Base-by-base conservation (phyloP, 2,113 vertebrate species). In the Thomomys bottae region DNA sequence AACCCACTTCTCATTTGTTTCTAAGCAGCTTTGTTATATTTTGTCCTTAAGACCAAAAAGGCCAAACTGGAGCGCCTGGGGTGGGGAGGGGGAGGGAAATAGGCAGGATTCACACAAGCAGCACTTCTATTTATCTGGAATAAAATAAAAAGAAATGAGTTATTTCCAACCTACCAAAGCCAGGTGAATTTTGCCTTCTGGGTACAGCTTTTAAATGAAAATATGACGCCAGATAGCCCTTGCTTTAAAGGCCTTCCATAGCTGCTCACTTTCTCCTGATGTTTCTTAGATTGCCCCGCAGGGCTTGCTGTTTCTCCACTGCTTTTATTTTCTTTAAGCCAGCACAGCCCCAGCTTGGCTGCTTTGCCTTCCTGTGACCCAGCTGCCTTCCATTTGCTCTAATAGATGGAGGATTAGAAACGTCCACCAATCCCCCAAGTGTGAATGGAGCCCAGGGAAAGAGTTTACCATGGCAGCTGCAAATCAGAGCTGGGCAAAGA, bases 301-400 rank as follows among this genome's bases (percentile, higher is more conserved):
- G 84, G 73, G 59, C 26, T 93, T 89, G 76, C 68, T 93, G 30
- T 90, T 92, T 90, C 82, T 89, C 84, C 36, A 89, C 87, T 38
- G 66, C 81, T 96, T 92, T 90, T 94, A 92, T 95, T 97, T 95
- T 84, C 88, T 93, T 86, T 84, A 90, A 96, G 81, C 92, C 81
- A 82, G 82, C 42, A 92, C 93, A 94, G 93, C 87, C 78, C 38
- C 1, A 1, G 40, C 88, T 90, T 88, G 68, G 94, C 91, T 81
- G 88, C 57, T 93, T 96, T 2, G 66, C 92, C 82, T 95, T 91
- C 81, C 81, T 72, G 89, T 95, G 93, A 94, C 88, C 89, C 73
- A 92, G 81, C 89, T 70, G 61, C 90, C 91, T 94, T 91, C 84
- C 90, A 91, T 95, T 95, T 96, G 94, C 95, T 95, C 94, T 91